phyloP scores from a whole-genome alignment of 2,797 vertebrate genomes.

The Macrochelys suwanniensis region DNA sequence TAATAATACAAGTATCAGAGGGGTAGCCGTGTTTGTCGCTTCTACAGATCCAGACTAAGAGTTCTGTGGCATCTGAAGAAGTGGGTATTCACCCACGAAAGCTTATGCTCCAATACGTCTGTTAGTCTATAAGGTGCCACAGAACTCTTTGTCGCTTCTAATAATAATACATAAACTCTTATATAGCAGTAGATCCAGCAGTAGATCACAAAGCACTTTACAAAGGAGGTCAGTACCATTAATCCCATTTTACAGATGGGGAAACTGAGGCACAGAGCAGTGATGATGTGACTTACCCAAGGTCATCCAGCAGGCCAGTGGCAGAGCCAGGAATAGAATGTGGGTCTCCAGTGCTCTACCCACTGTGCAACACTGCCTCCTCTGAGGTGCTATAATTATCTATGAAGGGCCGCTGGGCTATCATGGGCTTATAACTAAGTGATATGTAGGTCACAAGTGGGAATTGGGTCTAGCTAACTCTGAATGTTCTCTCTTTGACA shows the following conservation, averaged over 20 bases:
- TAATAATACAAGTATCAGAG: background rate
- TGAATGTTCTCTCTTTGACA: background rate
- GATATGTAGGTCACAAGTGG: background rate
- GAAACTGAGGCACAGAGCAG: background rate
- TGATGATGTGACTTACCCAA: background rate
- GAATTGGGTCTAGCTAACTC: background rate
- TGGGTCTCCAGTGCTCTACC: background rate
- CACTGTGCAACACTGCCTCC: fast-evolving
- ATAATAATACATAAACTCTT: background rate
- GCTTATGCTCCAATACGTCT: too few species aligned
- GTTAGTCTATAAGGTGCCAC: too few species aligned
- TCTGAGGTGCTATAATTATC: background rate
- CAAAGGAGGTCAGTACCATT: fast-evolving
- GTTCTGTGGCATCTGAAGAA: too few species aligned
- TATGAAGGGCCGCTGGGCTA: background rate
- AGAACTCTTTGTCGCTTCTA: background rate
- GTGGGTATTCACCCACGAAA: too few species aligned
- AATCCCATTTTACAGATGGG: background rate
- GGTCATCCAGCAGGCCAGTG: background rate
- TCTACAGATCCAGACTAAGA: too few species aligned
- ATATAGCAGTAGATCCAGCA: background rate
- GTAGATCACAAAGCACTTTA: constrained; percentile 7
- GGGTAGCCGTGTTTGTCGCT: too few species aligned
- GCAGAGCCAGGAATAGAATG: background rate
- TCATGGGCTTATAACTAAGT: background rate